Conservation (phyloP, 2,888 invertebrate species). For the Himalopsyche kuldschensis region DNA sequence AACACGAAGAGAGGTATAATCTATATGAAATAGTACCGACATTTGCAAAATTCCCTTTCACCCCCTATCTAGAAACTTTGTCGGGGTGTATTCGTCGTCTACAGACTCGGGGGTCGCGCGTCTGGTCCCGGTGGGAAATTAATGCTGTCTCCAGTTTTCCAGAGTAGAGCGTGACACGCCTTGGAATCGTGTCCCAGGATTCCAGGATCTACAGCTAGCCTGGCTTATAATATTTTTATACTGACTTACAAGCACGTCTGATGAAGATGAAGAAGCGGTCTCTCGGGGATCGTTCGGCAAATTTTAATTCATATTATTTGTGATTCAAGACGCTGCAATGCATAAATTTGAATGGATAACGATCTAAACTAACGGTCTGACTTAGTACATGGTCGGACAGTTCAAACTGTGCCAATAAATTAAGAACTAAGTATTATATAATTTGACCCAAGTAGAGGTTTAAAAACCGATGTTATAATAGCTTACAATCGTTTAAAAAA, state of each 20-base stretch:
- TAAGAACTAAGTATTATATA: too few relatives aligned
- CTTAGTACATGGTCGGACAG: background rate
- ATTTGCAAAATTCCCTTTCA: background rate
- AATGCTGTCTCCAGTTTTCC: conserved; percentile 34
- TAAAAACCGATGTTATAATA: too few relatives aligned
- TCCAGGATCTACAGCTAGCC: background rate
- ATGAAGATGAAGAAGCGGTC: background rate
- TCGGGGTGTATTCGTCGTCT: background rate
- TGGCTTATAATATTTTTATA: background rate
- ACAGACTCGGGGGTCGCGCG: background rate
- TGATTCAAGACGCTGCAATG: background rate
- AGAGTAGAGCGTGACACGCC: conserved; percentile 27
- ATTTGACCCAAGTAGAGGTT: too few relatives aligned
- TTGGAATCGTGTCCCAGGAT: background rate
- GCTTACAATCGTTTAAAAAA: too few relatives aligned
- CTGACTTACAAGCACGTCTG: background rate
- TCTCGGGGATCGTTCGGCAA: background rate
- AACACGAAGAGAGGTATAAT: background rate
- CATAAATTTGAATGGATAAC: background rate
- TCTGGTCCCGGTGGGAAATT: conserved; percentile 37
- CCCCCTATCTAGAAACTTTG: background rate
- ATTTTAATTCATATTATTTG: background rate
- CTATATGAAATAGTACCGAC: background rate
- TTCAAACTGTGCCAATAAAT: background rate
- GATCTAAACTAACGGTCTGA: background rate